Conservation (phyloP, 2,888 invertebrate genomes). For the Pammene fasciana region DNA sequence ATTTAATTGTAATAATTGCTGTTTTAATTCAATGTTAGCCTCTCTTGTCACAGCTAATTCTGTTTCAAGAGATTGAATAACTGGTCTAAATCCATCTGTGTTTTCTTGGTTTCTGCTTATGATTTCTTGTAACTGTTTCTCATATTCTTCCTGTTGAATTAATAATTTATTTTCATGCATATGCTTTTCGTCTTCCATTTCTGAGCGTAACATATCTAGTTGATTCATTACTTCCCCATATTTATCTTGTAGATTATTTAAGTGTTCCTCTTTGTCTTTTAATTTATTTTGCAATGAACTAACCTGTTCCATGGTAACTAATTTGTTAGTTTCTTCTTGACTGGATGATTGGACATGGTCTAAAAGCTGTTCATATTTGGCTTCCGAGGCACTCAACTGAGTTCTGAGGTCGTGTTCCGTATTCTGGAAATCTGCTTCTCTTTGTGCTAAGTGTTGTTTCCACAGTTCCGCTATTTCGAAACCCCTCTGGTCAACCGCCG, state of each 20-base stretch:
- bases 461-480: slow-evolving; percentile 87
- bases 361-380: slow-evolving; percentile 74
- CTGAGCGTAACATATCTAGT: slow-evolving; percentile 72
- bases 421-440: slow-evolving; percentile 85
- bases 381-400: slow-evolving; percentile 79
- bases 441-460: slow-evolving; percentile 86
- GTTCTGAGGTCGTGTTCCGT: slow-evolving; percentile 76
- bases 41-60: slow-evolving; percentile 58
- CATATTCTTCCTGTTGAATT: slow-evolving; percentile 75
- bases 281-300: slow-evolving; percentile 72
- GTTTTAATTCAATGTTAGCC: slow-evolving; percentile 59
- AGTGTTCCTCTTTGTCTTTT: slow-evolving; percentile 74
- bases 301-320: slow-evolving; percentile 71
- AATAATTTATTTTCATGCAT: slow-evolving; percentile 72
- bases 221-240: slow-evolving; percentile 71
- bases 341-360: slow-evolving; percentile 75
- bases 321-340: slow-evolving; percentile 76
- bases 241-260: slow-evolving; percentile 70
- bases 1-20: slow-evolving; percentile 56
- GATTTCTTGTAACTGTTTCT: slow-evolving; percentile 66
- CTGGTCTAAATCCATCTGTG: slow-evolving; percentile 54
- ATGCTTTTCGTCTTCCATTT: slow-evolving; percentile 76
- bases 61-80: slow-evolving; percentile 55
- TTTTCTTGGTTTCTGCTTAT: slow-evolving; percentile 53
- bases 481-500: slow-evolving; percentile 86